Percentiles rank a stretch among this genome's conserved stretches.
Conservation (phyloP, 2,888 invertebrate genomes). For the Phytoseiulus persimilis region DNA sequence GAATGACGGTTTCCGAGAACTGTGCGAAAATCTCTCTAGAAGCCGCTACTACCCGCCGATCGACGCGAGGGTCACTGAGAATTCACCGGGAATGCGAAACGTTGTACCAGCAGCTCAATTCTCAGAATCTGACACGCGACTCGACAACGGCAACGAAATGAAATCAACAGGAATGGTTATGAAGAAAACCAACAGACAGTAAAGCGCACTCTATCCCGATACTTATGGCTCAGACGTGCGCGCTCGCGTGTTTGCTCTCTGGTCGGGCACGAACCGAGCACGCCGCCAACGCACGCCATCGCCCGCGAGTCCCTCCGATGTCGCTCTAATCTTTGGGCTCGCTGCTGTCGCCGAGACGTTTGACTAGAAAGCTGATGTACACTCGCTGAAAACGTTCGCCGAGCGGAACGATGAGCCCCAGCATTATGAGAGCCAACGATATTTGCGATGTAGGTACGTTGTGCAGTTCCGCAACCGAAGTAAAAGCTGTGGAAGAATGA, state of each 20-base stretch:
- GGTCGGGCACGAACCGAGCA: background rate
- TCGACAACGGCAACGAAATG: background rate
- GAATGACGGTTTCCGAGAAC: background rate
- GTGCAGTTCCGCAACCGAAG: constrained; percentile 16
- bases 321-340: background rate
- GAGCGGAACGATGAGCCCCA: background rate
- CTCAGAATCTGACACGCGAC: background rate
- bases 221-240: background rate
- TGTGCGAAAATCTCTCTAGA: background rate
- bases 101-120: background rate
- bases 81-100: background rate
- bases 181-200: background rate
- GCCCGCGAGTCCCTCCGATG: background rate
- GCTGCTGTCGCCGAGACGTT: background rate
- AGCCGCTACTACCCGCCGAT: background rate
- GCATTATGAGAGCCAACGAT: constrained; percentile 7
- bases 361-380: background rate
- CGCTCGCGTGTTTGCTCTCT: background rate
- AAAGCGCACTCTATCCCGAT: background rate
- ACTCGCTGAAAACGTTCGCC: constrained; percentile 8
- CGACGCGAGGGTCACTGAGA: no score
- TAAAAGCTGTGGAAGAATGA: constrained; percentile 7
- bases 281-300: background rate
- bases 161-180: background rate
- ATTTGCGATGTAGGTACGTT: constrained; percentile 34